A percentile compares a stretch with the other conserved stretches of the same genome.
Evolutionary conservation across 2,113 vertebrate genomes (phyloP).

Genomic region (Lepisosteus oculatus): DNA sequence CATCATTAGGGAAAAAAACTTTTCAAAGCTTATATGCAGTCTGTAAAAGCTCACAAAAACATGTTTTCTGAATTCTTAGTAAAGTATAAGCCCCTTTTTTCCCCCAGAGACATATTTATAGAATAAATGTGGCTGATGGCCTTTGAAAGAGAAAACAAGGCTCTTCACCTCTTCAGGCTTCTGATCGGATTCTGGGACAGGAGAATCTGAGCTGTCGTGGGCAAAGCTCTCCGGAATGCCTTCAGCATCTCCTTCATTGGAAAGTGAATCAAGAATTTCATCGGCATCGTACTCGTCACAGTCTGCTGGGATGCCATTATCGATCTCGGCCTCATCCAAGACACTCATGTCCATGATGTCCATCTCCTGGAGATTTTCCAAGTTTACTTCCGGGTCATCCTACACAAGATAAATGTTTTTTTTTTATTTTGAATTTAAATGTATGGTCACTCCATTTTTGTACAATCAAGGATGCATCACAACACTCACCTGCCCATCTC

Average conservation of each 20-base stretch:
- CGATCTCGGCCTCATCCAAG: conserved; percentile 79
- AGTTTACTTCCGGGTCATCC: conserved; percentile 74
- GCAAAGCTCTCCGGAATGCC: conserved; percentile 57
- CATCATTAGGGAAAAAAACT: conserved; percentile 14
- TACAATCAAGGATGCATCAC: no score
- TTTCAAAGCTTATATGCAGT: no score
- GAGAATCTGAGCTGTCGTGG: conserved; percentile 43
- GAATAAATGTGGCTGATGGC: no score
- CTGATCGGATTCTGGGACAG: conserved; percentile 42
- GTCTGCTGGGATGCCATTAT: conserved; percentile 64
- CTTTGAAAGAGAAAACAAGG: no score
- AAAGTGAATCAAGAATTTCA: conserved; percentile 58
- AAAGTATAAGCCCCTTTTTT: no score
- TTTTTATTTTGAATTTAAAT: background rate
- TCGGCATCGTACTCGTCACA: conserved; percentile 66
- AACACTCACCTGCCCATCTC: conserved; percentile 75
- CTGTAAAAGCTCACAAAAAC: no score
- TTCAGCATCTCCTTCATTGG: conserved; percentile 55
- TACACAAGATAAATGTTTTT: conserved; percentile 37
- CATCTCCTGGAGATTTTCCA: conserved; percentile 78
- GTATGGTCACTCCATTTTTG: no score
- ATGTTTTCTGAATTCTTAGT: no score
- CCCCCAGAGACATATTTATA: no score
- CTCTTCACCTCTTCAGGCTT: conserved; percentile 54
- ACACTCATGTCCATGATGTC: conserved; percentile 84